These are phyloP conservation scores for Cerastis leucographa DNA, from an alignment of 2,888 invertebrate genomes.

Conservation along the genomic window DNA sequence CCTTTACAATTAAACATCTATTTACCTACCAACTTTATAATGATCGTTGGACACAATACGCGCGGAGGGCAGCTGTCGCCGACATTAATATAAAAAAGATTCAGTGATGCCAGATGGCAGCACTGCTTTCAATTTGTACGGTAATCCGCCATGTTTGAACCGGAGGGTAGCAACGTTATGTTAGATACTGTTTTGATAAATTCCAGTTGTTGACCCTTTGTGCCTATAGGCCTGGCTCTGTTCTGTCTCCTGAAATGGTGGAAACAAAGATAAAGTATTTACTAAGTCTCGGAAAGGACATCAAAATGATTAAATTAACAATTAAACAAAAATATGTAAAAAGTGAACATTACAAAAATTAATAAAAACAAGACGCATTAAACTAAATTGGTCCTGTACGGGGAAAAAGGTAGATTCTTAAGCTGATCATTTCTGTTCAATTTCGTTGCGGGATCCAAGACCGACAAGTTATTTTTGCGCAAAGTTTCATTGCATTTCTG, in stretches of 20 bases:
- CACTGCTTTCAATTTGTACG: slow-evolving; percentile 69
- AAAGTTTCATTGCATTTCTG: not conserved
- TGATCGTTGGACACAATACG: slow-evolving; percentile 46
- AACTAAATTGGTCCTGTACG: no score
- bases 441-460: not conserved
- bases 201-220: not conserved
- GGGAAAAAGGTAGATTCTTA: not conserved
- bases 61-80: slow-evolving; percentile 66
- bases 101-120: slow-evolving; percentile 68
- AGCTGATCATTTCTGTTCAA: not conserved
- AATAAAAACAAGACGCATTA: no score
- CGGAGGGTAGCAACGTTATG: slow-evolving; percentile 1
- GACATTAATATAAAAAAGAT: slow-evolving; percentile 84
- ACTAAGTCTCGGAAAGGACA: no score
- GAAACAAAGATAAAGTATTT: no score
- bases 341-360: no score
- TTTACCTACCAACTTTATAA: slow-evolving; percentile 38
- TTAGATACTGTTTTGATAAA: slow-evolving; percentile 8
- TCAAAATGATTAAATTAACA: no score
- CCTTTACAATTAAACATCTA: slow-evolving; percentile 21
- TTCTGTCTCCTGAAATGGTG: not conserved
- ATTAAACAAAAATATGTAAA: no score
- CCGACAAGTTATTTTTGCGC: not conserved
- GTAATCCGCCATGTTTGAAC: slow-evolving; percentile 56
- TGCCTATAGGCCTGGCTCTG: not conserved